Evolutionary conservation across 2,113 vertebrate species (phyloP).

Genomic region (Hippocampus comes): DNA sequence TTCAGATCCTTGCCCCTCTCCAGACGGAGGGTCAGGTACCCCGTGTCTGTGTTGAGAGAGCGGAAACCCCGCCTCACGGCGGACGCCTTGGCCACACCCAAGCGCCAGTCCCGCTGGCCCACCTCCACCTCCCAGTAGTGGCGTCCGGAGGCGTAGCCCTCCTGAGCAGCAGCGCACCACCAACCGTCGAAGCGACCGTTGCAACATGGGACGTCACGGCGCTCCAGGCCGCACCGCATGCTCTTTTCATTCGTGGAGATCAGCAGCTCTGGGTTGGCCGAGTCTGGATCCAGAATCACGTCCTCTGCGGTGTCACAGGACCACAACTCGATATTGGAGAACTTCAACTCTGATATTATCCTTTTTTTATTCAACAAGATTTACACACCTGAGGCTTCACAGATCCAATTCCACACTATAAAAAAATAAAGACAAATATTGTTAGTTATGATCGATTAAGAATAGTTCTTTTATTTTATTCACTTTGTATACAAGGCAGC

Average conservation of each 20-base stretch:
- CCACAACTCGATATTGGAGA: not conserved
- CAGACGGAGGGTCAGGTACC: conserved; percentile 73
- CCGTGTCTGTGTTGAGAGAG: conserved; percentile 64
- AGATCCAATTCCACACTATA: conserved; percentile 76
- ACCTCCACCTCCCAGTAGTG: conserved; percentile 83
- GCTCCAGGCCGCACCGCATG: conserved; percentile 77
- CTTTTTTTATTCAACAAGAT: not conserved
- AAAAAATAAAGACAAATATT: conserved; percentile 15
- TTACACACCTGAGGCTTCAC: conserved; percentile 68
- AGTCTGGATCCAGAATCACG: conserved; percentile 69
- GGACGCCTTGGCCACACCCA: conserved; percentile 81
- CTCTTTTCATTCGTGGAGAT: conserved; percentile 78
- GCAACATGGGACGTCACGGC: conserved; percentile 42
- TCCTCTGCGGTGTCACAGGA: conserved; percentile 70
- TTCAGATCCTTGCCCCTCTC: conserved; percentile 70
- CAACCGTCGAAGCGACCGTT: conserved; percentile 63
- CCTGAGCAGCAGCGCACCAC: conserved; percentile 67
- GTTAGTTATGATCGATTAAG: not conserved
- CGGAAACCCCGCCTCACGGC: conserved; percentile 74
- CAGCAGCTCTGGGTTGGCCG: conserved; percentile 71
- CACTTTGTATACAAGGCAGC: no score
- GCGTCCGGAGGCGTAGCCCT: conserved; percentile 65
- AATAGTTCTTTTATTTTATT: not conserved
- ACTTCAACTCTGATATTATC: not conserved
- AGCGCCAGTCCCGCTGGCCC: conserved; percentile 82